Evolutionary conservation across 1,140 invertebrate genomes (phyloP), one percentile per base, ranked within the genome.

Genomic region (Bombus sibiricus): DNA sequence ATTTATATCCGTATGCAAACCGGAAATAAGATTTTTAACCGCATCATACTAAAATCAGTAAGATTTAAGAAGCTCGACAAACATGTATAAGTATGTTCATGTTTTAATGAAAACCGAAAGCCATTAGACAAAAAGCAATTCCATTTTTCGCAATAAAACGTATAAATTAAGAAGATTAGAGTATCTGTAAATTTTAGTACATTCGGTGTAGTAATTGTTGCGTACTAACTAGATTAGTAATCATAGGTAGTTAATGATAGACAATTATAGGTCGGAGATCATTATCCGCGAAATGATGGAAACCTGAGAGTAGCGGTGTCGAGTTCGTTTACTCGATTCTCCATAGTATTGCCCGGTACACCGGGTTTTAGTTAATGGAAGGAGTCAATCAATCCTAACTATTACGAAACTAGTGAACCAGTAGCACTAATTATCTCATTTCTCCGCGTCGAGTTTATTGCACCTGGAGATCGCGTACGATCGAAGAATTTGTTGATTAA

Each of bases 381-480:
- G 81, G 75, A 91, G 83, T 91, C 90, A 89, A 91, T 91, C 83
- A 88, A 90, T 86, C 73, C 85, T 76, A 13, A 62, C n/a, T 47
- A n/a, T 15, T 47, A 68, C 62, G 76, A 75, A 89, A 89, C 88
- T 89, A 89, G 89, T 89, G 87, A 90, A 85, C 64, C 73, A 53
- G 69, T 76, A 66, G 47, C 75, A 39, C 77, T 83, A 89, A 89
- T 79, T 83, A 90, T 90, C 86, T 81, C 78, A 76, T 90, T 89
- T 78, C 78, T 71, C 53, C 3, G 39, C 0, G 64, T 25, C 25
- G 59, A 66, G 81, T 89, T 87, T 77, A 68, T 69, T 47, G 41
- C 73, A 66, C 78, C 43, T 73, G 62, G 68, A 39, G 64, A 73
- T 53, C 53, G 62, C 47, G 57, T 73, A 71, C 57, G 75, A 79